phyloP scores from a whole-genome alignment of 2,113 vertebrate genomes.

The Sylvia atricapilla region DNA sequence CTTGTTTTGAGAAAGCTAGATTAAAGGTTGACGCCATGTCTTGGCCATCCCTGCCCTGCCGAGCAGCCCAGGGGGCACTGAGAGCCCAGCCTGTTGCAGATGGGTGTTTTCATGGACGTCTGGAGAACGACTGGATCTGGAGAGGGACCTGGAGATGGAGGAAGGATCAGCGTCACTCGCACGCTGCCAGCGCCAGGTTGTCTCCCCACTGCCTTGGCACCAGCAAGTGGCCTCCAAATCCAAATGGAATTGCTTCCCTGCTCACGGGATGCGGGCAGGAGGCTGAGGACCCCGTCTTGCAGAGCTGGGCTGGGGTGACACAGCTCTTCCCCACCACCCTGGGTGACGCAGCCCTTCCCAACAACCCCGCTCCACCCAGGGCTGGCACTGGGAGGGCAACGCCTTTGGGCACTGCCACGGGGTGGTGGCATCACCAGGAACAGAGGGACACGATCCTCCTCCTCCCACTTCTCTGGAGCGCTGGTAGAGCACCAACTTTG shows the following conservation, averaged over 20 bases:
- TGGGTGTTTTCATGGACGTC: rapidly evolving
- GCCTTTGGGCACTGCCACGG: not conserved
- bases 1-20: not conserved
- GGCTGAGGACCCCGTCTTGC: not conserved
- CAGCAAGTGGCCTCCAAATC: not conserved
- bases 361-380: not conserved
- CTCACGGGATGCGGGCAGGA: not conserved
- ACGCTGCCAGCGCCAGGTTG: rapidly evolving
- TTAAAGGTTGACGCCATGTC: rapidly evolving
- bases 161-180: not conserved
- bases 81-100: not conserved
- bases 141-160: not conserved
- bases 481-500: not conserved
- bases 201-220: not conserved
- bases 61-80: not conserved
- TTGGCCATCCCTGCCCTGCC: not conserved
- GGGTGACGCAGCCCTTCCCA: not conserved
- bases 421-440: not conserved
- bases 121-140: not conserved
- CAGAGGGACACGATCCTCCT: not conserved
- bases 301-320: not conserved
- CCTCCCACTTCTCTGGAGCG: not conserved
- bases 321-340: not conserved
- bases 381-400: not conserved
- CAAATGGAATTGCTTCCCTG: not conserved